Base-by-base conservation (phyloP, 2,888 invertebrate genomes). In the Drosophila percnosoma region DNA sequence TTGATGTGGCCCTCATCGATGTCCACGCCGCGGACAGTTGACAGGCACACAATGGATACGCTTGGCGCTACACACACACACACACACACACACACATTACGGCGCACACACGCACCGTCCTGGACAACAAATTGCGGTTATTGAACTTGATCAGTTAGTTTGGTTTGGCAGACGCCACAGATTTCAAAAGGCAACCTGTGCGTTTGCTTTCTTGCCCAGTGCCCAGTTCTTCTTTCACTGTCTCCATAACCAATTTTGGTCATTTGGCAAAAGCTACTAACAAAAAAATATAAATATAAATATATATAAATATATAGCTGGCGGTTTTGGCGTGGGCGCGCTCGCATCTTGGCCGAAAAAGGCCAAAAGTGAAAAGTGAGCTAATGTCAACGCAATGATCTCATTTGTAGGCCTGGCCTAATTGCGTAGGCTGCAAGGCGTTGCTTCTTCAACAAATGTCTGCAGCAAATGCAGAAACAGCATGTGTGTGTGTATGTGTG, bases 1-100 rank as follows among this genome's bases (percentile, higher is more conserved):
- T 86, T 86, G 85, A 86, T 86, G 90, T 83, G 88, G 83, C 83
- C 85, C 90, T 89, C 88, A 89, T 89, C 85, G 85, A 80, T 87
- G 83, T 83, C 83, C 80, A 58, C 68, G 48, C 40, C 63, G 65
- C 59, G 82, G 84, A 86, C 85, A 89, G 86, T 86, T 86, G 85
- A 86, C 85, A 80, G 86, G 90, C 88, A 86, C 68, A 86, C 85
- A 86, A 86, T 86, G 85, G 90, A 54, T 66, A 48, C 73, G 66
- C 79, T 87, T 90, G 85, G 85, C 85, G 85, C 85, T 85, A 87
- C 82, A 62, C 70, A 77, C 66, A 68, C 55, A 80, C 60, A 54
- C 40, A 53, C 48, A 49, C 42, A 58, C 8, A 80, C 60, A 54
- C 40, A 53, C 48, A 49, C 42, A 58, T 6, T 31, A 10, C 31